Evolutionary conservation across 1,140 invertebrate genomes (phyloP).

Genomic region (Trissolcus basalis): DNA sequence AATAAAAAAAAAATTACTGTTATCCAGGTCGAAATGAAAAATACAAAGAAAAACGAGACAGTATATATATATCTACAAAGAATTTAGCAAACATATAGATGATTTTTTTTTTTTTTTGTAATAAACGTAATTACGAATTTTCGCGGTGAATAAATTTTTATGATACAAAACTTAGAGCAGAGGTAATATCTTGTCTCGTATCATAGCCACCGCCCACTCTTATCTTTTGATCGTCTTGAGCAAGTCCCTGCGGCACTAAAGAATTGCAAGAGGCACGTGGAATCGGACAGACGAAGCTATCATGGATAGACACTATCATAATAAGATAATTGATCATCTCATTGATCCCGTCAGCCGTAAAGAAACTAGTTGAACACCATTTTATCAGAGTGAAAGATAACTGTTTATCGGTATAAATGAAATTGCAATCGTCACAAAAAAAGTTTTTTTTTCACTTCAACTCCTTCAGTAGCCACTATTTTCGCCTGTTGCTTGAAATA

Average conservation of each 20-base stretch:
- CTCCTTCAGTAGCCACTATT: no score
- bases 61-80: no score
- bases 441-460: no score
- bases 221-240: constrained; percentile 49
- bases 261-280: constrained; percentile 32
- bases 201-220: constrained; percentile 41
- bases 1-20: no score
- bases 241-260: constrained; percentile 30
- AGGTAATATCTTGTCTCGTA: constrained; percentile 51
- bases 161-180: constrained; percentile 23
- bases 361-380: constrained; percentile 8
- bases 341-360: constrained; percentile 33
- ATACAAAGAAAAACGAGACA: no score
- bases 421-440: constrained; percentile 26
- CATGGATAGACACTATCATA: constrained; percentile 39
- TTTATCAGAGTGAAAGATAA: constrained; percentile 2
- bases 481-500: no score
- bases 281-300: constrained; percentile 26
- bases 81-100: no score
- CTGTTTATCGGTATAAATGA: constrained; percentile 7
- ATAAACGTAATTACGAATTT: no score
- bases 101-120: no score
- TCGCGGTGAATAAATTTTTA: no score
- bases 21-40: no score
- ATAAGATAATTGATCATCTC: constrained; percentile 64